Evolutionary conservation across 2,888 invertebrate species (phyloP), one percentile per base, ranked within the genome.

Genomic region (Hirtodrosophila alboralis): DNA sequence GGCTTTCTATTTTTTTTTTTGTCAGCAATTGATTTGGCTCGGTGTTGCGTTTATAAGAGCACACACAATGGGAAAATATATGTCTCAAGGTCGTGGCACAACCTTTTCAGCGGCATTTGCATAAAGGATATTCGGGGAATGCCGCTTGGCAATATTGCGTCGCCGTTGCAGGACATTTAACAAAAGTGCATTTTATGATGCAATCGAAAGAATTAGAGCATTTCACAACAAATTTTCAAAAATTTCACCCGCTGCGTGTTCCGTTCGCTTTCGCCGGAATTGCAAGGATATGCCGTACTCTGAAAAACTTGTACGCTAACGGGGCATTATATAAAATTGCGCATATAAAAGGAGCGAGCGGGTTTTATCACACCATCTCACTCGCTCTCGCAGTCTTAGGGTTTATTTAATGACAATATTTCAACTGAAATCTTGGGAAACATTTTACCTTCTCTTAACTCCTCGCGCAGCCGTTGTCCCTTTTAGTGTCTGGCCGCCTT

Each of bases 121-220:
- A 79, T 75, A 79, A 75, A 76, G 77, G 75, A 76, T 76, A 75
- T 78, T 79, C 64, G 45, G 10, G 44, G 43, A 72, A 68, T 38
- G 53, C 62, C 44, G 49, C 45, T 47, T 58, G 40, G 72, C 77
- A 84, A 80, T 62, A 66, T 69, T 80, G 84, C 81, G 84, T 71
- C 54, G 23, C 3, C 18, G 47, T 59, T 48, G 38, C 54, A 34
- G 54, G 47, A 53, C 52, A 56, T 58, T 75, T 63, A 63, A 68
- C 34, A 18, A 18, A 5, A n/a, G n/a, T n/a, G 18, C 18, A 18
- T 67, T 72, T 84, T 79, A 83, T 83, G 79, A 79, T 79, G 84
- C 75, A 83, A 79, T 79, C 16, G 43, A 56, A 59, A 57, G 37
- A 30, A n/a, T n/a, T n/a, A 71, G 62, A 67, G 73, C 65, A 66